These are phyloP conservation scores for Drosophila bifasciata DNA, from an alignment of 1,140 invertebrate species.

Conservation along the genomic window DNA sequence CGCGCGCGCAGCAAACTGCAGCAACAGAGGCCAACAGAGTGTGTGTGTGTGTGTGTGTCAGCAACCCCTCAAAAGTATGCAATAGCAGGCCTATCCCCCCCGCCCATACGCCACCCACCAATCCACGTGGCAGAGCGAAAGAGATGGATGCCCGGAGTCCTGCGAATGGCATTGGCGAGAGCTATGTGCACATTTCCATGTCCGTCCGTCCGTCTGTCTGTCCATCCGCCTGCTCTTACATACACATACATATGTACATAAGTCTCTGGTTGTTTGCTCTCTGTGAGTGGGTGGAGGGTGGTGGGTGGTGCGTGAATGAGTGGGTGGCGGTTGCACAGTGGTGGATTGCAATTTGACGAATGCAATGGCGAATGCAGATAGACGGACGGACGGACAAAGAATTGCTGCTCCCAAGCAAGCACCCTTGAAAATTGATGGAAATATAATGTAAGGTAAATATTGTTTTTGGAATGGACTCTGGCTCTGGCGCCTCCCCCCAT, in stretches of 20 bases:
- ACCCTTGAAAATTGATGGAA: no score
- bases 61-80: conserved; percentile 46
- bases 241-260: neutral
- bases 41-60: neutral
- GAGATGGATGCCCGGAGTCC: conserved; percentile 2
- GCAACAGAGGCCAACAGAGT: conserved; percentile 3
- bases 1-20: conserved; percentile 54
- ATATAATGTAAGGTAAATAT: no score
- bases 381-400: no score
- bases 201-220: neutral
- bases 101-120: conserved; percentile 10
- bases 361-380: conserved; percentile 43
- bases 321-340: conserved; percentile 2
- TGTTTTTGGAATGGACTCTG: no score
- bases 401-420: no score
- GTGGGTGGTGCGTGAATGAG: no score
- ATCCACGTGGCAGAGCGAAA: neutral
- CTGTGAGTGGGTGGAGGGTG: conserved; percentile 8
- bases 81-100: conserved; percentile 10
- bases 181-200: conserved; percentile 21
- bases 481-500: no score
- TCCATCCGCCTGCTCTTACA: neutral
- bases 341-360: conserved; percentile 23
- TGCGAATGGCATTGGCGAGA: conserved; percentile 37
- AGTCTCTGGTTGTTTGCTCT: no score